These are phyloP conservation scores for Osmoderma eremita DNA, from an alignment of 2,888 invertebrate species.

Conservation along the genomic window DNA sequence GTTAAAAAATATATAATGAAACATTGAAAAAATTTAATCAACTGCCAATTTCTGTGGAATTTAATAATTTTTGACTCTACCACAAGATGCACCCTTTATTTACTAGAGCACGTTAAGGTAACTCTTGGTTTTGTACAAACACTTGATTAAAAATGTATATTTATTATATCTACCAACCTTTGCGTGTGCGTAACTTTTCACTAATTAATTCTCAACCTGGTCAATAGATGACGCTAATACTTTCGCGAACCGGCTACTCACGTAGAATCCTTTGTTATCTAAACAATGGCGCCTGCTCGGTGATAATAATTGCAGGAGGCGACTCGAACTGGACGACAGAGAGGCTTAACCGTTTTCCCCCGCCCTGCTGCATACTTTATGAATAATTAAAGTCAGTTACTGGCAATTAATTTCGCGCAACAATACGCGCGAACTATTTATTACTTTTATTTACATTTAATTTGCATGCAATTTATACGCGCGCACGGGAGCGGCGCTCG, in stretches of 20 bases:
- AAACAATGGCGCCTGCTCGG: conserved; percentile 12
- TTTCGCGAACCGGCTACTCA: neutral
- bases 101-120: no score
- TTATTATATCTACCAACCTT: no score
- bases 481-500: neutral
- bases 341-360: neutral
- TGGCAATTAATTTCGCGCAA: conserved; percentile 41
- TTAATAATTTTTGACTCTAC: no score
- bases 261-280: neutral
- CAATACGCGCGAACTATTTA: conserved; percentile 40
- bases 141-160: no score
- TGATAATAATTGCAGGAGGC: conserved; percentile 2
- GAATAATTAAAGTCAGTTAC: conserved; percentile 39
- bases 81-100: no score
- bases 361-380: conserved; percentile 30
- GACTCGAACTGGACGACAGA: neutral
- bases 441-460: conserved; percentile 43
- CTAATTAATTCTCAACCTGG: conserved; percentile 1
- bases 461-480: conserved; percentile 40
- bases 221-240: conserved; percentile 19
- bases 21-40: no score
- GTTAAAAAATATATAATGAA: no score
- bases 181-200: neutral
- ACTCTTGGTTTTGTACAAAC: no score
- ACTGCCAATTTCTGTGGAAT: no score